Conservation (phyloP, 2,797 vertebrate genomes). For the Pantherophis vulpinus region DNA sequence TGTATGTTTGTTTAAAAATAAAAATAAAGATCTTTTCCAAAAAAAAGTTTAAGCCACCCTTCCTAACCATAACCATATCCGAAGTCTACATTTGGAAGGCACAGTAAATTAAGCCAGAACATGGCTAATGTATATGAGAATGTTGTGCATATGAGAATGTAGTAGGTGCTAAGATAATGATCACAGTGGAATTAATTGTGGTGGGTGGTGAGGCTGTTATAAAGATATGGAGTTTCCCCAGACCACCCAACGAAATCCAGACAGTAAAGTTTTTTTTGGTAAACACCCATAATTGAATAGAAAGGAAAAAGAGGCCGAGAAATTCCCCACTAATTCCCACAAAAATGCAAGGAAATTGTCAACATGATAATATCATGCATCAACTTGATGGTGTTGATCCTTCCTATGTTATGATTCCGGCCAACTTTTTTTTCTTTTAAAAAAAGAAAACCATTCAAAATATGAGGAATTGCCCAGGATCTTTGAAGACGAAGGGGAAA, state of each 20-base stretch:
- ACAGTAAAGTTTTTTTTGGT: background rate
- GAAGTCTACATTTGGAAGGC: background rate
- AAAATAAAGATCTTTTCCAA: no score
- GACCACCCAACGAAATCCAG: slow-evolving; percentile 15
- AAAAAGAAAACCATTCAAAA: background rate
- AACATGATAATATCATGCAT: background rate
- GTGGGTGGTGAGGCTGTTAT: background rate
- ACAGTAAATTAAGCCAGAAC: background rate
- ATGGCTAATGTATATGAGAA: background rate
- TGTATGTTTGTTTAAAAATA: no score
- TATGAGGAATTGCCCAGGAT: background rate
- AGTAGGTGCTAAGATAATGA: background rate
- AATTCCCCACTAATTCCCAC: background rate
- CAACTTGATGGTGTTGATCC: background rate
- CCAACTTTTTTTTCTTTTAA: background rate
- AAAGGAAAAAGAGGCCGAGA: background rate
- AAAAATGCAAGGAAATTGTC: background rate
- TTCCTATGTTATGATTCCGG: background rate
- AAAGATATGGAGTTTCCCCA: background rate
- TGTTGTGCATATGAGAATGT: background rate
- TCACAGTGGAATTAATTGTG: background rate
- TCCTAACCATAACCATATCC: no score
- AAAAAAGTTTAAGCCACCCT: no score
- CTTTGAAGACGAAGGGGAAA: background rate
- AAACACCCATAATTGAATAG: background rate